Conservation (phyloP, 2,113 vertebrate species). For the Andinoacara biseriatus region DNA sequence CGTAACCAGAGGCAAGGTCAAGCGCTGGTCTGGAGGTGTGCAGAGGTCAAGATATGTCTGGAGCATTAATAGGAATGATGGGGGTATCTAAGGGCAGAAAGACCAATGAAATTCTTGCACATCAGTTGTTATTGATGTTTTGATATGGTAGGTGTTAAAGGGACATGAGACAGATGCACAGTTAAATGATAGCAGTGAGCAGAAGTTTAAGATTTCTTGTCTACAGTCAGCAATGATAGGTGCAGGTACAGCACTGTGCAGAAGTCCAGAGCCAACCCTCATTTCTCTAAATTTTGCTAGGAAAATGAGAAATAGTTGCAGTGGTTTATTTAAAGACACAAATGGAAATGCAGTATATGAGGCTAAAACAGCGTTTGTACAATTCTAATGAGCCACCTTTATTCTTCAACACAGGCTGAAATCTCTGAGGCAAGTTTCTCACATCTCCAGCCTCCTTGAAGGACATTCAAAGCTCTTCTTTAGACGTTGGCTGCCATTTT, state of each 20-base stretch:
- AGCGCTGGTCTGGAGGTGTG: neutral
- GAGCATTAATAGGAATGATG: neutral
- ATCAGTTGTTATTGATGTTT: too few relatives aligned
- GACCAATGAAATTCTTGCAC: neutral
- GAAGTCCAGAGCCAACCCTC: neutral
- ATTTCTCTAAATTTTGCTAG: neutral
- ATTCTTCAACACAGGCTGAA: neutral
- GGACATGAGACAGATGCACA: too few relatives aligned
- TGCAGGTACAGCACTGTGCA: too few relatives aligned
- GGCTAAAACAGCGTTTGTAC: neutral
- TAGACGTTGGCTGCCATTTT: neutral
- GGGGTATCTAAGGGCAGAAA: neutral
- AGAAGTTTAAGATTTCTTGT: too few relatives aligned
- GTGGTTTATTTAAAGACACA: neutral
- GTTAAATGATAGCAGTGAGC: too few relatives aligned
- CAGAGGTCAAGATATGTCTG: conserved; percentile 1
- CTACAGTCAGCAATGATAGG: too few relatives aligned
- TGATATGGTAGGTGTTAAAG: too few relatives aligned
- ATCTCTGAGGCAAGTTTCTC: too few relatives aligned
- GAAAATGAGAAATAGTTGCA: neutral
- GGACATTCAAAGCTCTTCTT: neutral
- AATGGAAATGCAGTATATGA: neutral
- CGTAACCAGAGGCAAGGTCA: conserved; percentile 30
- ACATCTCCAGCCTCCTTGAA: neutral
- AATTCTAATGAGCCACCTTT: neutral